Conservation (phyloP, 2,113 vertebrate species). For the Eira barbara region DNA sequence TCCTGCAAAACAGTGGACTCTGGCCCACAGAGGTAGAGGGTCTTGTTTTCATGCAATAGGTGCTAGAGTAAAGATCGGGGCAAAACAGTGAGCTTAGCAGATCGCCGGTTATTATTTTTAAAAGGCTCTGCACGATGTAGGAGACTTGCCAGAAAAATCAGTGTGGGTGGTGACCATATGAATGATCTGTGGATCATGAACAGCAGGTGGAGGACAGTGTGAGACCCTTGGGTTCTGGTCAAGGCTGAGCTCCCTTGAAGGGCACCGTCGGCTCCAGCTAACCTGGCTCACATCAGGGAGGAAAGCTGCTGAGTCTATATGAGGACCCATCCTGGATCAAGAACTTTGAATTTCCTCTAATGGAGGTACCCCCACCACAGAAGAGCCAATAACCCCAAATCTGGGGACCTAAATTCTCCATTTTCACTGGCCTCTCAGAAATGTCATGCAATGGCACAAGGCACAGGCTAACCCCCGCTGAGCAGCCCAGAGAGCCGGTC, state of each 20-base stretch:
- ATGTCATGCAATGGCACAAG: not conserved
- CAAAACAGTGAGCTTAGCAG: not conserved
- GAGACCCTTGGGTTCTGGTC: not conserved
- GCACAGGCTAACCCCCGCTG: fast-evolving
- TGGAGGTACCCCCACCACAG: fast-evolving
- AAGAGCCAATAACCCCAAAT: not conserved
- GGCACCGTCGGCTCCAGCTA: fast-evolving
- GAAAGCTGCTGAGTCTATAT: fast-evolving
- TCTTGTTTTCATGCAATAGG: not conserved
- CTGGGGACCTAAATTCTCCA: fast-evolving
- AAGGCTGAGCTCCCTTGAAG: not conserved
- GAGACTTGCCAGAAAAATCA: not conserved
- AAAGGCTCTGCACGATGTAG: not conserved
- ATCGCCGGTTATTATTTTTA: too few relatives aligned
- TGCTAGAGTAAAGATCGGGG: not conserved
- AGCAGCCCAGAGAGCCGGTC: not conserved
- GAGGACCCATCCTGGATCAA: not conserved
- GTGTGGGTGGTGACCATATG: fast-evolving
- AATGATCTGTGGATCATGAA: fast-evolving
- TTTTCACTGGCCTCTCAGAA: not conserved
- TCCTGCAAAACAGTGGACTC: too few relatives aligned
- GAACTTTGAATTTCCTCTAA: not conserved
- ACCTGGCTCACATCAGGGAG: fast-evolving
- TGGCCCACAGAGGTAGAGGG: not conserved
- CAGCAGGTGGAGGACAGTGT: not conserved